Percentiles rank a stretch among this genome's conserved stretches.
Conservation (phyloP, 2,797 vertebrate species). For the Orestias chungarensis region DNA sequence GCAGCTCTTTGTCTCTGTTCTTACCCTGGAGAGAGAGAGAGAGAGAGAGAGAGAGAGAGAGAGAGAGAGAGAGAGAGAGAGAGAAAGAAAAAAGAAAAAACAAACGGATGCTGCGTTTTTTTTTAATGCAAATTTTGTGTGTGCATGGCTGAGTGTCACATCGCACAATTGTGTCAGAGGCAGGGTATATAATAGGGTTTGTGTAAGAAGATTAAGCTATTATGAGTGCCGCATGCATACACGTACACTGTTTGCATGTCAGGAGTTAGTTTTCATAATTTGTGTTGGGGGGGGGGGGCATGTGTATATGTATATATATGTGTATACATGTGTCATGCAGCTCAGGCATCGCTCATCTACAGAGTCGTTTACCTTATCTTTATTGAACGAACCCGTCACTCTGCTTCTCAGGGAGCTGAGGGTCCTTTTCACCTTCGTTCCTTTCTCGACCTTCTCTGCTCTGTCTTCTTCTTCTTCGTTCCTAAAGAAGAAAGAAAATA, state of each 20-base stretch:
- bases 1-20: constrained; percentile 88
- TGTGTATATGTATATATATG: no score
- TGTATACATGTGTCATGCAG: background rate
- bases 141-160: background rate
- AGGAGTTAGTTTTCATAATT: constrained; percentile 14
- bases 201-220: constrained; percentile 41
- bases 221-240: constrained; percentile 13
- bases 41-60: no score
- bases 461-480: constrained; percentile 82
- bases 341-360: background rate
- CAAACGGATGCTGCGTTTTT: constrained; percentile 16
- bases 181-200: constrained; percentile 30
- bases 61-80: no score
- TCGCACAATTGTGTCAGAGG: constrained; percentile 15
- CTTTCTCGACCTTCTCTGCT: constrained; percentile 83
- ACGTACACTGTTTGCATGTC: constrained; percentile 31
- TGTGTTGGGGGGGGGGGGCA: background rate
- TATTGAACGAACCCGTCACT: constrained; percentile 91
- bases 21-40: constrained; percentile 90
- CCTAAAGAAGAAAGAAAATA: constrained; percentile 57
- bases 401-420: constrained; percentile 91
- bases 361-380: constrained; percentile 88
- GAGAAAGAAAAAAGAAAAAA: constrained; percentile 22
- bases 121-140: constrained; percentile 19
- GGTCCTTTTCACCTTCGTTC: constrained; percentile 89